These are phyloP conservation scores for Mimachlamys varia DNA, from an alignment of 2,888 invertebrate genomes.

Conservation along the genomic window DNA sequence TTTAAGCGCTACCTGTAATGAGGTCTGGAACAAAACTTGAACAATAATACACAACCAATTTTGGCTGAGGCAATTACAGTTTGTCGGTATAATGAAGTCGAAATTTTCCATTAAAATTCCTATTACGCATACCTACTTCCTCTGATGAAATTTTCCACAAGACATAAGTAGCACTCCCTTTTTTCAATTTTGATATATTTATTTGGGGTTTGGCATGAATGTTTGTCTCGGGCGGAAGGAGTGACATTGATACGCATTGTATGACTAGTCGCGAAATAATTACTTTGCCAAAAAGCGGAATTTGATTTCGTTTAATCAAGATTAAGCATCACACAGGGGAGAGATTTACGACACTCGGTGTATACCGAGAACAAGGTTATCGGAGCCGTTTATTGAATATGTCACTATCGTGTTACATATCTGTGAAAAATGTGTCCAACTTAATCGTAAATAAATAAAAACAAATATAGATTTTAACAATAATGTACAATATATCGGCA, in stretches of 20 bases:
- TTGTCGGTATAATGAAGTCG: no score
- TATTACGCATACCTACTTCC: no score
- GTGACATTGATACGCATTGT: neutral
- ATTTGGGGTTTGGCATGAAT: neutral
- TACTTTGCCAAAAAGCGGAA: neutral
- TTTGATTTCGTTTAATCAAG: neutral
- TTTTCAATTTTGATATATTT: neutral
- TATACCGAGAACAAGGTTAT: constrained; percentile 18
- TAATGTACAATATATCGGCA: neutral
- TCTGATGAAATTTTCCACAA: no score
- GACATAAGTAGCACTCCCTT: no score
- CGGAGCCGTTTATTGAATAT: neutral
- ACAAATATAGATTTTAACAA: neutral
- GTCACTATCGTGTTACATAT: neutral
- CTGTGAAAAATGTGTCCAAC: neutral
- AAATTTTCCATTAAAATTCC: no score
- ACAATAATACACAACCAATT: no score
- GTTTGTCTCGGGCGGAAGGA: neutral
- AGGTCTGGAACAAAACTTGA: no score
- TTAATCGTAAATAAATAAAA: constrained; percentile 27
- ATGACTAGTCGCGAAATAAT: neutral
- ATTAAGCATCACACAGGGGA: neutral
- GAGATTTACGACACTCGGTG: neutral
- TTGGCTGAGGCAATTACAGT: no score
- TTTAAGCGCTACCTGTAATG: no score